phyloP scores from a whole-genome alignment of 1,140 invertebrate species.

The Eumaeus atala region DNA sequence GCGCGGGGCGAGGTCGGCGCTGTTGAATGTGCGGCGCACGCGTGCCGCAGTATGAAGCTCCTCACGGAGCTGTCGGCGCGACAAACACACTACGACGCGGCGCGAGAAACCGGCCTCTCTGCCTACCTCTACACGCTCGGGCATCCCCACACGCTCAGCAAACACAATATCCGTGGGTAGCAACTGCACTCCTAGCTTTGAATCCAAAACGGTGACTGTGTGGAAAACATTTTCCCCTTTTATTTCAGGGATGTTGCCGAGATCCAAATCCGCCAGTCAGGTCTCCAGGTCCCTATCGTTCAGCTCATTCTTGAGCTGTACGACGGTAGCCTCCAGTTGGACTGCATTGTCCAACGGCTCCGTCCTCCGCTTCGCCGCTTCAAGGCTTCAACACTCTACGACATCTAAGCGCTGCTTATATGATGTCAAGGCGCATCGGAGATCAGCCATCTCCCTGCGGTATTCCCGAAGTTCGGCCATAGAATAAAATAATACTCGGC shows the following conservation, averaged over 20 bases:
- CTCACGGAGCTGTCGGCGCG: not conserved
- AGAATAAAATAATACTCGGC: no score
- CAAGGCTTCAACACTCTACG: not conserved
- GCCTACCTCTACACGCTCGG: not conserved
- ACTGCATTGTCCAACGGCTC: no score
- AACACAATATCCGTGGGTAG: no score
- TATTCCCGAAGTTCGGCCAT: not conserved
- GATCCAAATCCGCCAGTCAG: not conserved
- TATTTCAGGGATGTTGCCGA: not conserved
- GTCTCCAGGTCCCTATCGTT: not conserved
- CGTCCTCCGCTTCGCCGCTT: not conserved
- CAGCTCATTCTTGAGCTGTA: not conserved
- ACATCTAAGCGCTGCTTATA: not conserved
- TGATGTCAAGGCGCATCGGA: not conserved
- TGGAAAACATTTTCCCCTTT: no score
- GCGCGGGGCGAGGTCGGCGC: not conserved
- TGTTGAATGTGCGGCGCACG: not conserved
- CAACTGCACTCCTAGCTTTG: not conserved
- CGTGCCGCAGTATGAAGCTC: not conserved
- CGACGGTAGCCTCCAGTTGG: not conserved
- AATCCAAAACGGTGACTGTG: not conserved
- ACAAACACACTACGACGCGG: not conserved
- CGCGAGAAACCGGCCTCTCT: not conserved
- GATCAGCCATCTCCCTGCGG: not conserved
- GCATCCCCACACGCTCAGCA: no score